These are phyloP conservation scores for Andrena camellia DNA, from an alignment of 2,888 invertebrate species.

Conservation along the genomic window DNA sequence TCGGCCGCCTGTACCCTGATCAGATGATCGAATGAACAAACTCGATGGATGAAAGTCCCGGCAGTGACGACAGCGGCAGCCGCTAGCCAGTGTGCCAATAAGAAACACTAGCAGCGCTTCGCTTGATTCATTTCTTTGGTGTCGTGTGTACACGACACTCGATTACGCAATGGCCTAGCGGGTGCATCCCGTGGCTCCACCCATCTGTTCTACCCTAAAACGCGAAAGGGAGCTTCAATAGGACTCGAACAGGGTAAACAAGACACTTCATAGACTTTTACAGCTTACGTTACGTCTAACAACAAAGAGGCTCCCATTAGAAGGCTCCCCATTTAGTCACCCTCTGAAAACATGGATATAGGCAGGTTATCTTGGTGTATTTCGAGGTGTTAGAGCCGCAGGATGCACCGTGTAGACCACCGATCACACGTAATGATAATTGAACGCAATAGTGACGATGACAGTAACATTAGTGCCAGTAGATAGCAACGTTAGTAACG, in stretches of 20 bases:
- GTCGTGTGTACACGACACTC: background rate
- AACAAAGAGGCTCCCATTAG: background rate
- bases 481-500: conserved; percentile 56
- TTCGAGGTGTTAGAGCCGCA: background rate
- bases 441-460: conserved; percentile 50
- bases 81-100: conserved; percentile 33
- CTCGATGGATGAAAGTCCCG: conserved; percentile 58
- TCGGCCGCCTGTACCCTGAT: conserved; percentile 62
- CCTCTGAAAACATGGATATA: background rate
- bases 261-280: background rate
- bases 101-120: conserved; percentile 41
- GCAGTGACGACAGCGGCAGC: conserved; percentile 69
- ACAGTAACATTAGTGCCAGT: conserved; percentile 57
- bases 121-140: conserved; percentile 19
- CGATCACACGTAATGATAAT: conserved; percentile 32
- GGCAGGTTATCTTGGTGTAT: background rate
- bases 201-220: background rate
- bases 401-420: background rate
- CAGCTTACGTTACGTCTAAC: background rate
- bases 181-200: background rate
- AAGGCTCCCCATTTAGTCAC: background rate
- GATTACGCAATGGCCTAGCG: background rate
- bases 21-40: conserved; percentile 56
- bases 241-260: background rate
- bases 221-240: background rate